These are phyloP conservation scores for Macaca mulatta DNA, from an alignment of 2,113 vertebrate species.

Conservation along the genomic window DNA sequence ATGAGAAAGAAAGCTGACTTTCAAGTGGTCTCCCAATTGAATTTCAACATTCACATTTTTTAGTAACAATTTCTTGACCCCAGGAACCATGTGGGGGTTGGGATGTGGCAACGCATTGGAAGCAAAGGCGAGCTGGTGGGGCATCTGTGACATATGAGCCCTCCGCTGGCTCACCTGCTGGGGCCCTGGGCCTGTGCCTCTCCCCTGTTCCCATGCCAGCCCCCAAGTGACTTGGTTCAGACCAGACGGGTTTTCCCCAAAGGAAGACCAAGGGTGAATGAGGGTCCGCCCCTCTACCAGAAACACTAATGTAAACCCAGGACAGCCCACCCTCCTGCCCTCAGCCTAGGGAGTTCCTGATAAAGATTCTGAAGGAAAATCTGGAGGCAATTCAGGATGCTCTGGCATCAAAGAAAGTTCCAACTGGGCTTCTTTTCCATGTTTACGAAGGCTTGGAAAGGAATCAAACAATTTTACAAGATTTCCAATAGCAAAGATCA, in stretches of 20 bases:
- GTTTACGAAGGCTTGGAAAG: not conserved
- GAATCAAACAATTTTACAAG: not conserved
- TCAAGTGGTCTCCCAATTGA: not conserved
- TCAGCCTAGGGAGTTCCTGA: not conserved
- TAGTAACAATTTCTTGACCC: not conserved
- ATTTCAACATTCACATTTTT: not conserved
- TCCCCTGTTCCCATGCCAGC: too few species aligned
- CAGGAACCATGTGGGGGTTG: not conserved
- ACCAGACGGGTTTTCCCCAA: not conserved
- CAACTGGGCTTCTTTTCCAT: not conserved
- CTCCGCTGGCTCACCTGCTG: not conserved
- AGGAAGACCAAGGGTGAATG: not conserved
- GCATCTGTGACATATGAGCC: not conserved
- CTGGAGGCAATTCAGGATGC: not conserved
- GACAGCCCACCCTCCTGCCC: not conserved
- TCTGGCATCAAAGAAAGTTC: too few species aligned
- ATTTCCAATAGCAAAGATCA: not conserved
- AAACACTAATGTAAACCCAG: not conserved
- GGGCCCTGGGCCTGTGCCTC: not conserved
- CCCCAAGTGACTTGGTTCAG: not conserved
- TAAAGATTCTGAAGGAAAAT: not conserved
- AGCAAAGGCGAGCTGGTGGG: not conserved
- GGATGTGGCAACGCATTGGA: accelerated
- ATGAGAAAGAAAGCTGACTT: not conserved
- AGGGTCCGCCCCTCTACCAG: not conserved